Evolutionary conservation across 1,140 invertebrate genomes (phyloP).

Genomic region (Yoshiicerus persimilis): DNA sequence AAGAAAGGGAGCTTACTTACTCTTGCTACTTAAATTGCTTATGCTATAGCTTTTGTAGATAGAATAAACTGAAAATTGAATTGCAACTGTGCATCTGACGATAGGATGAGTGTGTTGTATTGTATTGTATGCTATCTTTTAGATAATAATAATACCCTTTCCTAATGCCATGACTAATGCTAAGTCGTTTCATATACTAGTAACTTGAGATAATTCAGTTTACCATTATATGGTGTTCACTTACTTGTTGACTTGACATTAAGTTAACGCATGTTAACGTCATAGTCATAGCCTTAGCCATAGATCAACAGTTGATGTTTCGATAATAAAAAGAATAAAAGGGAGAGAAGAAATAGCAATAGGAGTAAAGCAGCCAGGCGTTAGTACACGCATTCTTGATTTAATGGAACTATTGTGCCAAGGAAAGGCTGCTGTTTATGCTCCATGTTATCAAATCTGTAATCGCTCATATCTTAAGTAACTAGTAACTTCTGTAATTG

Average conservation of each 20-base stretch:
- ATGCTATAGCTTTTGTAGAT: neutral
- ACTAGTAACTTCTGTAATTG: neutral
- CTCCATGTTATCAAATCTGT: neutral
- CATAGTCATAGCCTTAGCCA: neutral
- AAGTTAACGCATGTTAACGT: neutral
- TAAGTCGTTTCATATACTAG: neutral
- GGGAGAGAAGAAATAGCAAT: neutral
- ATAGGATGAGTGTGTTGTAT: neutral
- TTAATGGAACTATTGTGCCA: neutral
- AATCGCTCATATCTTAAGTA: neutral
- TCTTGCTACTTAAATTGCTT: neutral
- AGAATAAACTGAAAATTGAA: neutral
- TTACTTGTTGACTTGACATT: neutral
- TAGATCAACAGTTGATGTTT: neutral
- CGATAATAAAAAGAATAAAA: neutral
- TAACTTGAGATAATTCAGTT: neutral
- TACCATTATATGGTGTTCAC: neutral
- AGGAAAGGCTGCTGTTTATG: neutral
- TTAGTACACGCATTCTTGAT: neutral
- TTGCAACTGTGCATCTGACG: neutral
- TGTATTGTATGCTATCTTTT: neutral
- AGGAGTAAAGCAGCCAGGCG: neutral
- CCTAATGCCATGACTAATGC: neutral
- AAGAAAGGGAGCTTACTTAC: neutral
- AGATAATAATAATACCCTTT: neutral